A percentile compares a stretch with the other conserved stretches of the same genome.
Conservation (phyloP, 2,113 vertebrate genomes). For the Saguinus imperator region DNA sequence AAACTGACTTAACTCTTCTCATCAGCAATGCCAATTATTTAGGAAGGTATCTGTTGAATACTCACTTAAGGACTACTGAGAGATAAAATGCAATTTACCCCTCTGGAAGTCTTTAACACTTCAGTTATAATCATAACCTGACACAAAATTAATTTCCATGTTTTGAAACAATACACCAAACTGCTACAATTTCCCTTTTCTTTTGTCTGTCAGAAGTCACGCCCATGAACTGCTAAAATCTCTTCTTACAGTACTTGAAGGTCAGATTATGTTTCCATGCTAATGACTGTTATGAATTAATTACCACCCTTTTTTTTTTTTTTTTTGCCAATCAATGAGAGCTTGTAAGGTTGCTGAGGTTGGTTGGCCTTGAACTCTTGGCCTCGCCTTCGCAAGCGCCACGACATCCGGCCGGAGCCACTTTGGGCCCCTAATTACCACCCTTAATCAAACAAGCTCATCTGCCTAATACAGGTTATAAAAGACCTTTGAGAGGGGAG, state of each 20-base stretch:
- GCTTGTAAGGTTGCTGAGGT: too few species aligned
- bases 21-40: constrained; percentile 16
- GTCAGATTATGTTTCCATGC: constrained; percentile 43
- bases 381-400: too few species aligned
- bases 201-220: neutral
- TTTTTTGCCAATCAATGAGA: too few species aligned
- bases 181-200: neutral
- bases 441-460: constrained; percentile 47
- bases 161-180: constrained; percentile 11
- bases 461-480: neutral
- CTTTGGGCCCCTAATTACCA: too few species aligned
- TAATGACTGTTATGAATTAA: constrained; percentile 32
- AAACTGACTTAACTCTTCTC: constrained; percentile 31
- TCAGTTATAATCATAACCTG: constrained; percentile 41
- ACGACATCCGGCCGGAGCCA: too few species aligned
- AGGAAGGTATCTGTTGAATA: neutral
- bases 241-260: neutral
- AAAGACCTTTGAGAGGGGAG: neutral
- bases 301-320: constrained; percentile 28
- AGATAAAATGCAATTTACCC: neutral
- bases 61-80: neutral
- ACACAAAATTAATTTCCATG: constrained; percentile 35
- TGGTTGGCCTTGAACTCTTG: too few species aligned
- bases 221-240: neutral
- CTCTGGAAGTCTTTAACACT: neutral